Conservation (phyloP, 2,113 vertebrate species). For the Uria aalge region DNA sequence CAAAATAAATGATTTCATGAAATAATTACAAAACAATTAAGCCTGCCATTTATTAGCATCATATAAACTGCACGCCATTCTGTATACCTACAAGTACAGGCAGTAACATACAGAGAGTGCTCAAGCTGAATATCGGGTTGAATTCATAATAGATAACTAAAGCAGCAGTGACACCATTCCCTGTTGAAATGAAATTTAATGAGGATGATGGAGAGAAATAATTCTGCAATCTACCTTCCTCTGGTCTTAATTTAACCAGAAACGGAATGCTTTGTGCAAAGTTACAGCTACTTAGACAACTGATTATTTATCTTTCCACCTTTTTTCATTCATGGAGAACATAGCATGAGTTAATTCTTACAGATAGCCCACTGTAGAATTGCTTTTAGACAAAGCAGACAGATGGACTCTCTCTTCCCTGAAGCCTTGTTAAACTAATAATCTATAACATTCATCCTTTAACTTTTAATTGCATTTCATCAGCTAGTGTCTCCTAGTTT, state of each 20-base stretch:
- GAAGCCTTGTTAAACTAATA: constrained; percentile 37
- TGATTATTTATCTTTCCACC: constrained; percentile 6
- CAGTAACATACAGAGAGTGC: background rate
- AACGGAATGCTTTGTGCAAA: constrained; percentile 44
- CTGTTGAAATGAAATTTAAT: constrained; percentile 74
- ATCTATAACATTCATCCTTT: constrained; percentile 18
- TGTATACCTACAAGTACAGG: constrained; percentile 7
- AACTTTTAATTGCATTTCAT: constrained; percentile 28
- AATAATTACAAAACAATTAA: constrained; percentile 66
- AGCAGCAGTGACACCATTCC: constrained; percentile 62
- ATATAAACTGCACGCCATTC: background rate
- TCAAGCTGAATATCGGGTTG: background rate
- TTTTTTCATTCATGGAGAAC: background rate
- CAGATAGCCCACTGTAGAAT: background rate
- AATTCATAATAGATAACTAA: constrained; percentile 39
- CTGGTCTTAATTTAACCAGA: constrained; percentile 66
- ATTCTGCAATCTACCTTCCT: constrained; percentile 49
- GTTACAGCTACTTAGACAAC: constrained; percentile 44
- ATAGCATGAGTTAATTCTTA: background rate
- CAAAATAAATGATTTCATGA: constrained; percentile 34
- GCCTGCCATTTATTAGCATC: constrained; percentile 19
- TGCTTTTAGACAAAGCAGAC: constrained; percentile 24
- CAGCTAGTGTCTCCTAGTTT: constrained; percentile 4
- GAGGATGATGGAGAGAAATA: constrained; percentile 62
- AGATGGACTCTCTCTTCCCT: constrained; percentile 16